Evolutionary conservation across 2,888 invertebrate species (phyloP).

Genomic region (Tenthredo amoena): DNA sequence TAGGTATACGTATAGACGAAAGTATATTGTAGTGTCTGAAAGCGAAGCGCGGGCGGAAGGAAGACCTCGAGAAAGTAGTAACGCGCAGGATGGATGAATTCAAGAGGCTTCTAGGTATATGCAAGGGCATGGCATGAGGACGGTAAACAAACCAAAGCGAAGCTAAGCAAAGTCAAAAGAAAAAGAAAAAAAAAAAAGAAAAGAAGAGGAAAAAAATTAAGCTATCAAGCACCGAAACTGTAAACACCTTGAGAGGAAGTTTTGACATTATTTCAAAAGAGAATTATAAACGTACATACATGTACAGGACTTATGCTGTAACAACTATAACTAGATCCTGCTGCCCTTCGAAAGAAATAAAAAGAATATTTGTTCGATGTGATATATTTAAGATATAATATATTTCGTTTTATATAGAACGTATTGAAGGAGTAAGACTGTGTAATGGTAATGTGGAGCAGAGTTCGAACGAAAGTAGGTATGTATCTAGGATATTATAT

Average conservation of each 20-base stretch:
- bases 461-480: too few species aligned
- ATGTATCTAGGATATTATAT: too few species aligned
- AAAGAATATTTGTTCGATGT: not conserved
- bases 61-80: not conserved
- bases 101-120: constrained; percentile 20
- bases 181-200: not conserved
- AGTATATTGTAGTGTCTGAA: not conserved
- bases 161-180: not conserved
- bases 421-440: too few species aligned
- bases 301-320: not conserved
- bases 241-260: constrained; percentile 44
- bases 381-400: not conserved
- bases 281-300: not conserved
- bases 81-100: not conserved
- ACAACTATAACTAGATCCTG: not conserved
- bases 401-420: too few species aligned
- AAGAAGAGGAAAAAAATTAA: not conserved
- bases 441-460: too few species aligned
- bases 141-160: constrained; percentile 23
- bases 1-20: not conserved
- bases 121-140: constrained; percentile 28
- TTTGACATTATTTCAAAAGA: constrained; percentile 18
- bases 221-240: not conserved
- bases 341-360: not conserved
- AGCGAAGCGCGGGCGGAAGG: constrained; percentile 26